Conservation (phyloP, 2,113 vertebrate genomes). For the Oreochromis spilurus region DNA sequence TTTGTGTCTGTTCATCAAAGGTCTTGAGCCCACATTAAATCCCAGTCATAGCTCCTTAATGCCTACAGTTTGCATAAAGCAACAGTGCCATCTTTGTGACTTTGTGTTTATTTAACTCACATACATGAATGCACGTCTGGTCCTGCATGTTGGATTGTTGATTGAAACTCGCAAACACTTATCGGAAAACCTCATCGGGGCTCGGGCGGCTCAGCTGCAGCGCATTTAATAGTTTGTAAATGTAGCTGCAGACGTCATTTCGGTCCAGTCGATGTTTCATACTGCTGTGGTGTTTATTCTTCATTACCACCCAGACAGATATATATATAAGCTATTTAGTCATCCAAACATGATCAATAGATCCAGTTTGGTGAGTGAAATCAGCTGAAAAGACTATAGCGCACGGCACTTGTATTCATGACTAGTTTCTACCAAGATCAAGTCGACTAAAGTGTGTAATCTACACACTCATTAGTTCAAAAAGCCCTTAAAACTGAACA, state of each 20-base stretch:
- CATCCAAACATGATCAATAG: neutral
- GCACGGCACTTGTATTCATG: neutral
- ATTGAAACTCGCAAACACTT: accelerated
- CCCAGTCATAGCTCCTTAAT: neutral
- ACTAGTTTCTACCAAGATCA: neutral
- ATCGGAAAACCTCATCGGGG: accelerated
- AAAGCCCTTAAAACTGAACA: neutral
- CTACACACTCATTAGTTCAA: neutral
- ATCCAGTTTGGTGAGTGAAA: neutral
- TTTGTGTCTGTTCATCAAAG: neutral
- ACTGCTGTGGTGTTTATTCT: neutral
- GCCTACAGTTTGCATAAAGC: accelerated
- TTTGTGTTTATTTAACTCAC: neutral
- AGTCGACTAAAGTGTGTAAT: accelerated
- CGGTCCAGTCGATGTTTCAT: neutral
- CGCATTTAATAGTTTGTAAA: neutral
- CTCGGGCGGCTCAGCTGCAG: accelerated
- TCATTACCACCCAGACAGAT: neutral
- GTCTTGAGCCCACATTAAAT: neutral
- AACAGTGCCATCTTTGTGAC: neutral
- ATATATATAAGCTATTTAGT: neutral
- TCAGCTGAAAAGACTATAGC: neutral
- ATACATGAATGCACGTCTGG: neutral
- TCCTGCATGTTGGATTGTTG: neutral
- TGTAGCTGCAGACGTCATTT: neutral